phyloP scores from a whole-genome alignment of 2,113 vertebrate genomes.

The Isurus oxyrinchus region DNA sequence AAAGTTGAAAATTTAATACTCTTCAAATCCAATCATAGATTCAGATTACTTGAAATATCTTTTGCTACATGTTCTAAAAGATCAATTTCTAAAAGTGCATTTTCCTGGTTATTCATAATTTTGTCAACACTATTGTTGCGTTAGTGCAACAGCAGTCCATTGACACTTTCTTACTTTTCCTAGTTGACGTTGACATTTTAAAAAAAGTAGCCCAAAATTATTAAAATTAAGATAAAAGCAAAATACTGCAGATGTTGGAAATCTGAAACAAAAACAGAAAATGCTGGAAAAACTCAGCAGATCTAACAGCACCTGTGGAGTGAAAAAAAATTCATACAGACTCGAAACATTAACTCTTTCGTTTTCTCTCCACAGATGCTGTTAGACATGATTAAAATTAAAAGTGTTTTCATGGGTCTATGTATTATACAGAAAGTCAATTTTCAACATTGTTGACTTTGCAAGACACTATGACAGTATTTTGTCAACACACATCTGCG shows the following conservation, averaged over 20 bases:
- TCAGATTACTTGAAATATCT: background rate
- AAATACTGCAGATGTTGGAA: too few species aligned
- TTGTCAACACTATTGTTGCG: background rate
- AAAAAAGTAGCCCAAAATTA: background rate
- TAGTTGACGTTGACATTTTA: background rate
- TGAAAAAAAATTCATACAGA: too few species aligned
- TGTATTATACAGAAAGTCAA: background rate
- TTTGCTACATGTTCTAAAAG: background rate
- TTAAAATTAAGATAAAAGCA: too few species aligned
- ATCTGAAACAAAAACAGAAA: too few species aligned
- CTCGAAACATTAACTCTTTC: too few species aligned
- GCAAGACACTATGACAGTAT: background rate
- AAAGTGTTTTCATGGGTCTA: background rate
- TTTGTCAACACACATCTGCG: background rate
- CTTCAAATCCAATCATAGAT: background rate
- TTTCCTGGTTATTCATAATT: background rate
- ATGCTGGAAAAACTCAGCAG: too few species aligned
- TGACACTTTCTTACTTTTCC: background rate
- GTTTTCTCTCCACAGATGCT: too few species aligned
- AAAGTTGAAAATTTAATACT: background rate
- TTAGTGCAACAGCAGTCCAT: background rate
- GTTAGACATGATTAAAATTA: background rate
- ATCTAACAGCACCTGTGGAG: too few species aligned
- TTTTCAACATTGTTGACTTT: background rate
- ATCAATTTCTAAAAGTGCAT: background rate